Evolutionary conservation across 2,888 invertebrate genomes (phyloP), one percentile per base, ranked within the genome.

Genomic region (Nomada ferruginata): DNA sequence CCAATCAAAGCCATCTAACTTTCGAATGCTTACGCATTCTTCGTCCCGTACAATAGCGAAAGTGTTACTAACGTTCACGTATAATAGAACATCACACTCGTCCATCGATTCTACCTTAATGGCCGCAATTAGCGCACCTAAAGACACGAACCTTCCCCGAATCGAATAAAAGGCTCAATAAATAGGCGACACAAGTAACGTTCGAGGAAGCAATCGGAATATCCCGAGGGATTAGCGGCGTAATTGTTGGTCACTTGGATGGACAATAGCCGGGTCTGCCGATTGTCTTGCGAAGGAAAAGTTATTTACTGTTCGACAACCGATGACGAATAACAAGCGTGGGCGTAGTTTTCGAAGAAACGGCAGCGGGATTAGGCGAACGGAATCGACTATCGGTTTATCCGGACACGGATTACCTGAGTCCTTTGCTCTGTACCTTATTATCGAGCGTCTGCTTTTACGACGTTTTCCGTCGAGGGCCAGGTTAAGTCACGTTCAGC

Each of bases 361-460:
- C 60, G 53, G 47, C 20, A 26, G 59, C 42, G 26, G 70, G 61
- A 71, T 74, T 79, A 74, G 55, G 69, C 50, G 53, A 11, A 55
- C 44, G 53, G 60, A 59, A 81, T 79, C 59, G 70, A 44, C 66
- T 74, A 72, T 72, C 70, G 80, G 74, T 82, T 79, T 80, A 82
- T 66, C 81, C 66, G 70, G 55, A 70, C 65, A 57, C 55, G 81
- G 80, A 82, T 82, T 82, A 75, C 53, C 60, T 52, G 26, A 29
- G 10, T 55, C 36, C 36, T 61, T 44, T 59, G 23, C 7, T 15
- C 59, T 74, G 44, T 52, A 53, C 69, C 73, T 73, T 79, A 81
- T 73, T 79, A 81, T 66, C 60, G 73, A 70, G 18, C 69, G 23
- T 0, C 47, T 18, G 26, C 36, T 74, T 81, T 81, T 79, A 81